Conservation (phyloP, 2,888 invertebrate species). For the Hipparchia sbordonii region DNA sequence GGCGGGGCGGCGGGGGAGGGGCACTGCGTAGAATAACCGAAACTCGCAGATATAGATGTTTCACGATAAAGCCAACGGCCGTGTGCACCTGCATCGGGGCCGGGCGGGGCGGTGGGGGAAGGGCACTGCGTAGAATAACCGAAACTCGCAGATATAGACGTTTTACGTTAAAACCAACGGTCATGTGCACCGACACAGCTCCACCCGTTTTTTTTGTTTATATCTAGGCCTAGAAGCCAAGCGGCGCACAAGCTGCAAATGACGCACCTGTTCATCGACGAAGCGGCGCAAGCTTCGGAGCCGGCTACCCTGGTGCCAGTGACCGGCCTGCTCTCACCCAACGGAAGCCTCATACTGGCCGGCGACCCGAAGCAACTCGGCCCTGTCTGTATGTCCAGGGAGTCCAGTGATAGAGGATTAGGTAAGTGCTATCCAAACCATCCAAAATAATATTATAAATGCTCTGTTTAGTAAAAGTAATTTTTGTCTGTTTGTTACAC, state of each 20-base stretch:
- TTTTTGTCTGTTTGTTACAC: too few relatives aligned
- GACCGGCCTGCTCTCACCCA: slow-evolving; percentile 79
- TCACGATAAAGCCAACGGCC: background rate
- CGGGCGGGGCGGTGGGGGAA: too few relatives aligned
- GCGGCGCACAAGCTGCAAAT: slow-evolving; percentile 68
- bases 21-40: too few relatives aligned
- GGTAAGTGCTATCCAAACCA: slow-evolving; percentile 61
- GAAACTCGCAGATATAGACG: too few relatives aligned
- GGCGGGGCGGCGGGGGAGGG: too few relatives aligned
- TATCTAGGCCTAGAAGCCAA: slow-evolving; percentile 40
- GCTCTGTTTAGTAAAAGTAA: too few relatives aligned
- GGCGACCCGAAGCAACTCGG: slow-evolving; percentile 95
- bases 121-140: too few relatives aligned
- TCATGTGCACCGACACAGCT: background rate
- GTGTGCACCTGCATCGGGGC: background rate
- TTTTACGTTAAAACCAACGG: background rate
- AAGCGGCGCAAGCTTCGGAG: slow-evolving; percentile 95
- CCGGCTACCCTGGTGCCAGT: slow-evolving; percentile 86
- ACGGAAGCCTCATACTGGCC: slow-evolving; percentile 85
- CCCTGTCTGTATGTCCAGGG: slow-evolving; percentile 87
- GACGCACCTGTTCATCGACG: slow-evolving; percentile 94
- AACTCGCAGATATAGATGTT: too few relatives aligned
- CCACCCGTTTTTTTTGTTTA: background rate
- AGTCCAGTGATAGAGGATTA: slow-evolving; percentile 85
- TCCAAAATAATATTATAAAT: background rate